Conservation (phyloP, 2,888 invertebrate species). For the Nasonia oneida region DNA sequence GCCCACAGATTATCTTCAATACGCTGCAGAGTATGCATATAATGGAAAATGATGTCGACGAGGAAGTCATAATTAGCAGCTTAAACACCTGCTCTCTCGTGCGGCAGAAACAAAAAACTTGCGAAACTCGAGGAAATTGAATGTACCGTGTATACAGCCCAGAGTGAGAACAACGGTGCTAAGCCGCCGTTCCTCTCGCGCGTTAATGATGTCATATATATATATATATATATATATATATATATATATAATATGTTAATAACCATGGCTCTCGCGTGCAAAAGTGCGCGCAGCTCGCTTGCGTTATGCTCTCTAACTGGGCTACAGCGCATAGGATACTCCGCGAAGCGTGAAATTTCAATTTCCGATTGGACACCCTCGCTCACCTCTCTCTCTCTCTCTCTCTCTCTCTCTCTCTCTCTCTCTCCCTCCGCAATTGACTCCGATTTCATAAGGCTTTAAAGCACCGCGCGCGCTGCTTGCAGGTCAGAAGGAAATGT, state of each 20-base stretch:
- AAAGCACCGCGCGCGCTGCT: neutral
- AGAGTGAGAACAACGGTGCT: slow-evolving; percentile 8
- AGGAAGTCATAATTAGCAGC: slow-evolving; percentile 46
- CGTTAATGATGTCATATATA: slow-evolving; percentile 13
- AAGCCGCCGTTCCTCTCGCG: neutral
- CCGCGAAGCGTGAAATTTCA: slow-evolving; percentile 59
- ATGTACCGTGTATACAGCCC: neutral
- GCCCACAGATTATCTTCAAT: neutral
- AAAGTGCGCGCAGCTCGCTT: neutral
- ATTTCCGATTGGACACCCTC: slow-evolving; percentile 49
- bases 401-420: neutral
- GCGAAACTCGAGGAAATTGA: slow-evolving; percentile 31
- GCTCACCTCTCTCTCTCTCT: neutral
- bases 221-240: neutral
- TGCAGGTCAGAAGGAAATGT: slow-evolving; percentile 13
- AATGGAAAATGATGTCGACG: slow-evolving; percentile 36
- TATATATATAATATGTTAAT: neutral
- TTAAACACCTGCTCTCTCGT: slow-evolving; percentile 41
- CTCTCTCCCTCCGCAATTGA: neutral
- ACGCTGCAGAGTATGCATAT: neutral
- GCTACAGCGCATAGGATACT: slow-evolving; percentile 54
- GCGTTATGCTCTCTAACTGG: slow-evolving; percentile 51
- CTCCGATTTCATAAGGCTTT: slow-evolving; percentile 36
- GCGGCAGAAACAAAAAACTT: neutral
- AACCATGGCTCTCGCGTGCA: neutral